These are phyloP conservation scores for Pteropus alecto DNA, from an alignment of 2,113 vertebrate species.

Conservation along the genomic window DNA sequence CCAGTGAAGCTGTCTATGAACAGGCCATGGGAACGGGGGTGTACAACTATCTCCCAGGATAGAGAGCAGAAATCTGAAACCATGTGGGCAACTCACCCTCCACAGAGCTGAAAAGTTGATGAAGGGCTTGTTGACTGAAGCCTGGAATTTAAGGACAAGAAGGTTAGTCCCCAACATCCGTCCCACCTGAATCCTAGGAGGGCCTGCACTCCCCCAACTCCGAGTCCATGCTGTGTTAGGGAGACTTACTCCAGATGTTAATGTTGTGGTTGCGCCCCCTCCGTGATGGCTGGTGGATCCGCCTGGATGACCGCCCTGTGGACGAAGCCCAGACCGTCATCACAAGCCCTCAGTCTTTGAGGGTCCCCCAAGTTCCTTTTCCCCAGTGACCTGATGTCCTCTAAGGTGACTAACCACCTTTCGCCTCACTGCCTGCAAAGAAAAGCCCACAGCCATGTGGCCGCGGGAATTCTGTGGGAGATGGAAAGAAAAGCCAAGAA, in stretches of 20 bases:
- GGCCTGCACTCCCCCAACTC: neutral
- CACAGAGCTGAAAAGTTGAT: conserved; percentile 68
- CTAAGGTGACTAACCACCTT: neutral
- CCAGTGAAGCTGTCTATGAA: neutral
- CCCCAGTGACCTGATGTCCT: neutral
- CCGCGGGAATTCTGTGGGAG: neutral
- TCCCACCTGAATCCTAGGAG: neutral
- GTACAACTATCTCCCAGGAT: neutral
- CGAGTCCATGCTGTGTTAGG: accelerated
- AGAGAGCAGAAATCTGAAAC: neutral
- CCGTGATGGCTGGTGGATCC: conserved; percentile 45
- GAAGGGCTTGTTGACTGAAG: conserved; percentile 73
- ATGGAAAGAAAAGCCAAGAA: neutral
- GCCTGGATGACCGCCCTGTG: conserved; percentile 31
- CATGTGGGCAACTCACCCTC: conserved; percentile 49
- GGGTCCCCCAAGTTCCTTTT: neutral
- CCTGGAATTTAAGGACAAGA: conserved; percentile 58
- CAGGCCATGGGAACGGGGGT: neutral
- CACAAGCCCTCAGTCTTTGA: neutral
- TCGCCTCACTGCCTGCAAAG: neutral
- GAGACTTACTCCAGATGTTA: conserved; percentile 71
- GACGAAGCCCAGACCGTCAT: neutral
- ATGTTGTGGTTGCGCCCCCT: conserved; percentile 63
- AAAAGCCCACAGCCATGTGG: neutral
- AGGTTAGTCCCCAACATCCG: neutral